A percentile compares a stretch with the other conserved stretches of the same genome.
These are phyloP conservation scores for Castor canadensis DNA, from an alignment of 2,113 vertebrate species.

Conservation along the genomic window DNA sequence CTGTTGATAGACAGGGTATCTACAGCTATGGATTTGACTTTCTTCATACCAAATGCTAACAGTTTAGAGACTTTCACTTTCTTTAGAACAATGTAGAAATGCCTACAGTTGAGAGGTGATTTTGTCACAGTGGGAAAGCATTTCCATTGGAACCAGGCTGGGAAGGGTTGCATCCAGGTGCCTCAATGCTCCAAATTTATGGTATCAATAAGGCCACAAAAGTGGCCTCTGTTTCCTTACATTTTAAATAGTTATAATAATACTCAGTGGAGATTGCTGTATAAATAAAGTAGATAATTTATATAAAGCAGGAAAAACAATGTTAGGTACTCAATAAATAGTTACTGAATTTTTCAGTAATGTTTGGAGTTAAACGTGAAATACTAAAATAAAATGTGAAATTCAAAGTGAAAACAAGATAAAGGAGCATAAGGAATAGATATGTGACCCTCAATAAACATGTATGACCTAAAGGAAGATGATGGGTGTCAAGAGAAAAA, in stretches of 20 bases:
- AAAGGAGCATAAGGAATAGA: neutral
- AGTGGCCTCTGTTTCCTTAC: neutral
- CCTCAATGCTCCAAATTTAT: fast-evolving
- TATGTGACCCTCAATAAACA: neutral
- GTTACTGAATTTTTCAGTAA: neutral
- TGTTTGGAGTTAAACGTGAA: neutral
- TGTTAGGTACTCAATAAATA: neutral
- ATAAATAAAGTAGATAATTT: neutral
- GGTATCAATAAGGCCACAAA: neutral
- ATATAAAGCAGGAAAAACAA: neutral
- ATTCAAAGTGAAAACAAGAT: neutral
- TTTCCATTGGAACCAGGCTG: neutral
- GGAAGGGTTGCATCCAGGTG: neutral
- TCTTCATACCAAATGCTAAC: neutral
- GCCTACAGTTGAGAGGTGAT: neutral
- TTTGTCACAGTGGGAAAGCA: neutral
- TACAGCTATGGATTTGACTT: neutral
- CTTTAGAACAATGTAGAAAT: neutral
- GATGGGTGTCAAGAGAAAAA: neutral
- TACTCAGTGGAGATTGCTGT: neutral
- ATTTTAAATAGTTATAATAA: neutral
- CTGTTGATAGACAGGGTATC: neutral
- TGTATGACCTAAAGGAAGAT: neutral
- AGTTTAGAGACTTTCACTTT: neutral
- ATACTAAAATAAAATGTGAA: neutral